phyloP scores from a whole-genome alignment of 2,113 vertebrate genomes.

The Apeltes quadracus region DNA sequence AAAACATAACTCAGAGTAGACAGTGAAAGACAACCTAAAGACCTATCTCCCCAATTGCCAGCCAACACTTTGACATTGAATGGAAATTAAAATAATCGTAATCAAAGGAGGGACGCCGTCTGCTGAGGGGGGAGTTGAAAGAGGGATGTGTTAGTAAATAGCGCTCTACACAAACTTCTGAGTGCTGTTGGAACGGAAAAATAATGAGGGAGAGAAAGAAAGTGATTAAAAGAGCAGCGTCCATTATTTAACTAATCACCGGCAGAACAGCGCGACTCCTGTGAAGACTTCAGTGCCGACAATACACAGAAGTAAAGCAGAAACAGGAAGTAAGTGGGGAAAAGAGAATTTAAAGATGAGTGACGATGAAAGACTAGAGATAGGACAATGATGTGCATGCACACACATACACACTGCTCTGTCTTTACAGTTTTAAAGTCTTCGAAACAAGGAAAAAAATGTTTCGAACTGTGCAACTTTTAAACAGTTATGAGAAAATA shows the following conservation, averaged over 20 bases:
- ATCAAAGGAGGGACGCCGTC: constrained; percentile 40
- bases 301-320: constrained; percentile 25
- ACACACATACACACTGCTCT: neutral
- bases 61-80: constrained; percentile 37
- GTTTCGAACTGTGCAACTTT: neutral
- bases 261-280: constrained; percentile 29
- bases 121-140: constrained; percentile 35
- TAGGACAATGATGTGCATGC: neutral
- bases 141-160: constrained; percentile 56
- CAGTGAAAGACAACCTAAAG: constrained; percentile 40
- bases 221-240: constrained; percentile 55
- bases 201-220: constrained; percentile 59
- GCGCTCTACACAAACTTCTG: constrained; percentile 51
- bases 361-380: constrained; percentile 5
- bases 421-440: neutral
- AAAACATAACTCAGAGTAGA: constrained; percentile 35
- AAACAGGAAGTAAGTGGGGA: constrained; percentile 1
- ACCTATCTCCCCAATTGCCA: constrained; percentile 33
- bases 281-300: constrained; percentile 23
- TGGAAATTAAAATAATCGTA: constrained; percentile 57
- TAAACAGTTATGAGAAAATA: too few species aligned
- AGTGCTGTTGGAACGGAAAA: constrained; percentile 56
- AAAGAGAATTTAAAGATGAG: neutral
- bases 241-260: constrained; percentile 48
- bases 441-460: constrained; percentile 5